A percentile compares a stretch with the other conserved stretches of the same genome.
phyloP scores from a whole-genome alignment of 2,888 invertebrate genomes.

The Dorcus hopei region DNA sequence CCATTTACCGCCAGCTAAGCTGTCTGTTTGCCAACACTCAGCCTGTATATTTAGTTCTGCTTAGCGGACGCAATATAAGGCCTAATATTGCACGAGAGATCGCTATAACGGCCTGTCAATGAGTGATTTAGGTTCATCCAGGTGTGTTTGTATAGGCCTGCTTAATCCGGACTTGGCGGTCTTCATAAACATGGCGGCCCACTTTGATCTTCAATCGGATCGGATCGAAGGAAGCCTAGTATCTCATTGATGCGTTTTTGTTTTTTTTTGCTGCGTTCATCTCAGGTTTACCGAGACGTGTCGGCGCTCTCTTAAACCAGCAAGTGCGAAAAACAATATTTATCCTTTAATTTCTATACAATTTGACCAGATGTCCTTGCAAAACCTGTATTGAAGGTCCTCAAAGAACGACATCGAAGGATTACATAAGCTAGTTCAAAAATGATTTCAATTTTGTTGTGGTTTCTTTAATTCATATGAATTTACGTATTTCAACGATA shows the following conservation, averaged over 20 bases:
- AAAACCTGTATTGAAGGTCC: no score
- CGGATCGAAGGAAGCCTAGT: constrained; percentile 27
- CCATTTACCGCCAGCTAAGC: constrained; percentile 50
- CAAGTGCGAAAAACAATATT: constrained; percentile 48
- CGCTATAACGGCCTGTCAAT: constrained; percentile 41
- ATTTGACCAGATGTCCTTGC: neutral
- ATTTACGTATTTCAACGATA: no score
- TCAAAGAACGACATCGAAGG: no score
- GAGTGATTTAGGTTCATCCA: constrained; percentile 46
- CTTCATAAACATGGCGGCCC: constrained; percentile 42
- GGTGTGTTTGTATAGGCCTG: constrained; percentile 47
- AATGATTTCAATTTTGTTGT: no score
- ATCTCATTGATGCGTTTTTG: constrained; percentile 23
- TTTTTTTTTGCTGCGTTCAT: constrained; percentile 8
- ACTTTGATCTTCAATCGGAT: constrained; percentile 39
- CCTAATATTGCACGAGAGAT: constrained; percentile 27
- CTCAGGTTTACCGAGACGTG: constrained; percentile 22
- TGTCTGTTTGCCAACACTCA: constrained; percentile 46
- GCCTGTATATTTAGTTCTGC: constrained; percentile 36
- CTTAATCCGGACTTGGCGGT: constrained; percentile 31
- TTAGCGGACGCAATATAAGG: constrained; percentile 23
- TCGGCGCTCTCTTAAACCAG: constrained; percentile 22
- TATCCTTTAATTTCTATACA: constrained; percentile 19
- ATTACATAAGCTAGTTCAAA: no score
- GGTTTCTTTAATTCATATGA: no score